Base-by-base conservation (phyloP, 2,797 vertebrate genomes). In the Scomberomorus guttatus region DNA sequence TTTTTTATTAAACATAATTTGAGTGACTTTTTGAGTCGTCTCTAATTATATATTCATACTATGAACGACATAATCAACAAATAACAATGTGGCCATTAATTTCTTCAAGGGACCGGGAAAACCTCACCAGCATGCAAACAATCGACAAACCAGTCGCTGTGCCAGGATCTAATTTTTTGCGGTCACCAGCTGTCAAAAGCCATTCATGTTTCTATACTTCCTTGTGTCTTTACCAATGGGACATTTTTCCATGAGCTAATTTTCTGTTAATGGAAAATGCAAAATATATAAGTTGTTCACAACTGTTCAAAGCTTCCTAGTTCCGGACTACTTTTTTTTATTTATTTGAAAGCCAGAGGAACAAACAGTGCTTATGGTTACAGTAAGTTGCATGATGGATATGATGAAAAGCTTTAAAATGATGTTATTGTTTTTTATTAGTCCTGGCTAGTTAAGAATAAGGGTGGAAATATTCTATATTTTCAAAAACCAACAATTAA, bases 161-260 rank as follows among this genome's bases (percentile, higher is more conserved):
- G 56, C 11, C 50, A 63, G 18, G 17, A 73, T 24, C 22, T 39
- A 39, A 52, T 37, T 48, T 48, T 60, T 20, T 67, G 46, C 1
- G 1, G 64, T 75, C 57, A 69, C 34, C 2, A 55, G 37, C 22
- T 29, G 25, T 74, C 55, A 52, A 15, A 51, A 12, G 22, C 14
- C 39, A 51, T 55, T 71, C 17, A 72, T 17, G 55, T 55, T 58
- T 34, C 12, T 48, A 80, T 25, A 72, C 32, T 60, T 85, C 62
- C 46, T 81, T 72, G 44, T 76, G 34, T 52, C 11, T 68, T 67
- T 72, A 25, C 37, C n/a, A 48, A 51, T 59, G 25, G 22, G 18
- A 51, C 5, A 48, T 57, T 67, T 52, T 78, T 79, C 50, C 76
- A 74, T 64, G 9, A 60, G 22, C 15, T 54, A 27, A 50, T 65